A percentile compares a stretch with the other conserved stretches of the same genome.
These are phyloP conservation scores for Mastigias papua DNA, from an alignment of 30 jellyfish, hydroid and myxozoan genomes.

Conservation along the genomic window DNA sequence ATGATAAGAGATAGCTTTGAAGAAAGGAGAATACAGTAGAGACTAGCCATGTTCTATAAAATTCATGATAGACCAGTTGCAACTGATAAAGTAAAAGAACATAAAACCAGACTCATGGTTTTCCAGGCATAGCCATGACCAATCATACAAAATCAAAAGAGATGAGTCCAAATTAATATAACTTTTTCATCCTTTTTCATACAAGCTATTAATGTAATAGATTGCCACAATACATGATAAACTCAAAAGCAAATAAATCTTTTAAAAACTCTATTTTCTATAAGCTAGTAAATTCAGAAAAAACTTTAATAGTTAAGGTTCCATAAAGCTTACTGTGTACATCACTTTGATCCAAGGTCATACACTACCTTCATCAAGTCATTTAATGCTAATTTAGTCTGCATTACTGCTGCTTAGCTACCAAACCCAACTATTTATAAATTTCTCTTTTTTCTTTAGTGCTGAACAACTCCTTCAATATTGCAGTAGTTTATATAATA, in stretches of 20 bases:
- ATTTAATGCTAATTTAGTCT: neutral
- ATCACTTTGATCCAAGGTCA: neutral
- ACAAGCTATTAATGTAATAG: conserved; percentile 7
- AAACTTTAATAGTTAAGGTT: no score
- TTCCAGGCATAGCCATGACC: conserved; percentile 60
- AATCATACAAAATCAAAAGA: conserved; percentile 28
- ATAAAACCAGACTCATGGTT: conserved; percentile 43
- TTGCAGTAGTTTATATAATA: conserved; percentile 1
- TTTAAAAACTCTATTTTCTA: neutral
- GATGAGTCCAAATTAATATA: conserved; percentile 44
- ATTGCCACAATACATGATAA: conserved; percentile 1
- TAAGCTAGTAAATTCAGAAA: neutral
- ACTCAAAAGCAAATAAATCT: neutral
- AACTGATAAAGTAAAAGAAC: conserved; percentile 33
- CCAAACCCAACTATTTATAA: neutral
- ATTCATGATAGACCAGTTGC: conserved; percentile 54
- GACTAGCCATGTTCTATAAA: conserved; percentile 52
- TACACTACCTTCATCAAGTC: neutral
- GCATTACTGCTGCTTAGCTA: neutral
- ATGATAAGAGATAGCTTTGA: conserved; percentile 50
- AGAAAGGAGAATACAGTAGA: conserved; percentile 49
- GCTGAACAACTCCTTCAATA: conserved; percentile 7
- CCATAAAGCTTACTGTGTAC: neutral
- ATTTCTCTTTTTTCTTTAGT: neutral
- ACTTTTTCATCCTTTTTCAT: conserved; percentile 2